Conservation (phyloP, 1,140 invertebrate species). For the Oryctes rhinoceros region DNA sequence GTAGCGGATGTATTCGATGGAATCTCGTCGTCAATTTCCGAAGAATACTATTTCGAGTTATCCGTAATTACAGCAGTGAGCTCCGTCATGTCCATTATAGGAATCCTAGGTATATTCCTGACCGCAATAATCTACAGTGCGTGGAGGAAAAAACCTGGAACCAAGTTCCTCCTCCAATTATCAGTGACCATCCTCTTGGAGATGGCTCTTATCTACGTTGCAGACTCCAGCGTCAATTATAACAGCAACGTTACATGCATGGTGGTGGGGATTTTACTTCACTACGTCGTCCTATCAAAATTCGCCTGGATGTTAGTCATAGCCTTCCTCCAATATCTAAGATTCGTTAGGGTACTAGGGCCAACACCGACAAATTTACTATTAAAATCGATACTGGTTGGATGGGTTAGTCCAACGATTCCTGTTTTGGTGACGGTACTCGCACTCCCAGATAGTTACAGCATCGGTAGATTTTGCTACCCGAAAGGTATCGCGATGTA, state of each 20-base stretch:
- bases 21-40: constrained; percentile 47
- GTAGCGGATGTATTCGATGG: constrained; percentile 46
- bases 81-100: constrained; percentile 67
- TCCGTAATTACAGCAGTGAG: constrained; percentile 69
- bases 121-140: constrained; percentile 66
- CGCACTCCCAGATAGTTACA: constrained; percentile 63
- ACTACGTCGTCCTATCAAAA: constrained; percentile 69
- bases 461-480: constrained; percentile 63
- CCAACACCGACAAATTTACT: constrained; percentile 56
- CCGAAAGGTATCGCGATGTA: constrained; percentile 65
- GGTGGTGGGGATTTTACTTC: constrained; percentile 65
- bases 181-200: constrained; percentile 67
- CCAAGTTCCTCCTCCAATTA: constrained; percentile 68
- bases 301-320: constrained; percentile 74
- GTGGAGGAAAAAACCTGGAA: constrained; percentile 69
- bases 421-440: constrained; percentile 52
- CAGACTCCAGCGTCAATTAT: constrained; percentile 50
- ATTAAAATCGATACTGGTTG: constrained; percentile 54
- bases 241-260: constrained; percentile 58
- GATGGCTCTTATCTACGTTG: constrained; percentile 65
- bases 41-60: constrained; percentile 50
- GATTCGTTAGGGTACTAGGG: constrained; percentile 68
- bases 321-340: constrained; percentile 69
- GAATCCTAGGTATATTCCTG: constrained; percentile 66
- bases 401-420: constrained; percentile 54